Evolutionary conservation across 2,888 invertebrate genomes (phyloP), one percentile per base, ranked within the genome.

Genomic region (Choristoneura rosaceana): DNA sequence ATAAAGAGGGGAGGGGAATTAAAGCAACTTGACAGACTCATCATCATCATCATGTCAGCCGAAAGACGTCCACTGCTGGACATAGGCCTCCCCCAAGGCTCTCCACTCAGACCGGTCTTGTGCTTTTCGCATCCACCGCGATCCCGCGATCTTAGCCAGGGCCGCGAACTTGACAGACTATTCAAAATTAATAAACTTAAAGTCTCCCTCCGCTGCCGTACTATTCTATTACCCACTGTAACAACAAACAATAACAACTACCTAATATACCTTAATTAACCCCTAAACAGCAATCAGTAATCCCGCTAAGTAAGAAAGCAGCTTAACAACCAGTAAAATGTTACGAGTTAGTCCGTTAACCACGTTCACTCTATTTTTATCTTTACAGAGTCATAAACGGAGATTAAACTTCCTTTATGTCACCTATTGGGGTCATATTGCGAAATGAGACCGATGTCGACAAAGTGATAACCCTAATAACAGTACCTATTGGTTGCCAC

Each of bases 281-380:
- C 25, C 50, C 5, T 45, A 47, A 55, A 55, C n/a, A 45, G 52
- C 43, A 25, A 71, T 71, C 71, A 41, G 63, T 63, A 63, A 50
- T 62, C 55, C 64, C 14, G 69, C 60, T 73, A 69, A 73, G 73
- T 73, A 68, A 69, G 69, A 69, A 73, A 45, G 67, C 55, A 65
- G 59, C 71, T 55, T 71, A 67, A 71, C 71, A 63, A 66, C 68
- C 68, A 63, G 58, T 68, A 59, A 73, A 68, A 64, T 4, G 68
- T 64, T 52, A 73, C 52, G 73, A 63, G 62, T 50, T 55, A 38
- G 33, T 55, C 38, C 50, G 50, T 43, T 71, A 71, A 71, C 64
- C 68, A 60, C 47, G 50, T 38, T 59, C 52, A 73, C 73, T 73
- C 69, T 73, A 69, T 64, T 73, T 73, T 73, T 73, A 73, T 73